Percentiles rank a stretch among this genome's conserved stretches.
These are phyloP conservation scores for Columba guinea DNA, from an alignment of 2,797 vertebrate species.

Conservation along the genomic window DNA sequence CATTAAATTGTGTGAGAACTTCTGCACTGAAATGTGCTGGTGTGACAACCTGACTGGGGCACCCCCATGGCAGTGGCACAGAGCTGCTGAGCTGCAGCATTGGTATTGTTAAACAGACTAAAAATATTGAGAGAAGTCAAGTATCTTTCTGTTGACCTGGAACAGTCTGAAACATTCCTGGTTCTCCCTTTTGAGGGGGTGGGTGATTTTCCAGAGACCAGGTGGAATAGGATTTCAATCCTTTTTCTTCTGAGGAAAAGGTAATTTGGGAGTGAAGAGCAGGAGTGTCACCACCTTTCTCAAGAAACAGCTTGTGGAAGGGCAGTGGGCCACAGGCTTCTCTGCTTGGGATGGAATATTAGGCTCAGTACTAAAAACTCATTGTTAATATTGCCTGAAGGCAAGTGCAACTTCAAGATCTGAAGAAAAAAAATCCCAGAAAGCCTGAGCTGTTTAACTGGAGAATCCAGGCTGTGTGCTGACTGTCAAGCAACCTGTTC, in stretches of 20 bases:
- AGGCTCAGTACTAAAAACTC: not conserved
- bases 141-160: not conserved
- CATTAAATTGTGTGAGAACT: not conserved
- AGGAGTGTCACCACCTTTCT: not conserved
- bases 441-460: not conserved
- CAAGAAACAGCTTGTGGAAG: not conserved
- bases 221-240: not conserved
- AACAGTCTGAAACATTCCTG: not conserved
- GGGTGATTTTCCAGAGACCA: not conserved
- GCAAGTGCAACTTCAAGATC: not conserved
- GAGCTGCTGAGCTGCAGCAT: not conserved
- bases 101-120: not conserved
- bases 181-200: not conserved
- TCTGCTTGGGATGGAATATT: not conserved
- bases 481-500: not conserved
- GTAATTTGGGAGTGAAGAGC: not conserved
- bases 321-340: not conserved
- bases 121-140: not conserved
- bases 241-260: not conserved
- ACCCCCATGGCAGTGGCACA: not conserved
- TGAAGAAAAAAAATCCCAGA: not conserved
- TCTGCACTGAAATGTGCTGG: not conserved
- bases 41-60: not conserved
- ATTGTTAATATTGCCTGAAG: not conserved
- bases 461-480: not conserved